Conservation (phyloP, 2,113 vertebrate genomes). For the Microtus pennsylvanicus region DNA sequence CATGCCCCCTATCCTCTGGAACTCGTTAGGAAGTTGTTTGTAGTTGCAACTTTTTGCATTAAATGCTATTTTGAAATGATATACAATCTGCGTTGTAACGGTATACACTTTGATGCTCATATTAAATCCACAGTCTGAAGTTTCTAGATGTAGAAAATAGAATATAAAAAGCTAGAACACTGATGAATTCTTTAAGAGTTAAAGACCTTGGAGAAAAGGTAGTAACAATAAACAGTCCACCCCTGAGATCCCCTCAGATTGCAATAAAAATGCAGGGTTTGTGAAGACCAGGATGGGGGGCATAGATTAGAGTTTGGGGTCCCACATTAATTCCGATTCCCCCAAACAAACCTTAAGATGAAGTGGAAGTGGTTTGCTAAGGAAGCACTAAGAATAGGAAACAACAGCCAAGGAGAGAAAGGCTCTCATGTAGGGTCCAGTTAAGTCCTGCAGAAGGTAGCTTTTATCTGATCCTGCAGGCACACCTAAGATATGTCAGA, state of each 20-base stretch:
- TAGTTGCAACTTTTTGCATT: not conserved
- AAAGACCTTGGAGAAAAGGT: not conserved
- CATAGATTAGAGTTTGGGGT: not conserved
- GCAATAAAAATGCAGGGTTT: not conserved
- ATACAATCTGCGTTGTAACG: not conserved
- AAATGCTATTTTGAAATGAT: not conserved
- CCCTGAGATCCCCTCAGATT: not conserved
- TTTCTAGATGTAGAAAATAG: not conserved
- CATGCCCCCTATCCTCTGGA: not conserved
- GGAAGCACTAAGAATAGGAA: not conserved
- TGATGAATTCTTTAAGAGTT: not conserved
- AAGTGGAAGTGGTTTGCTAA: constrained; percentile 7
- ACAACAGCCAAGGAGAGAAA: not conserved
- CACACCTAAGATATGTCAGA: not conserved
- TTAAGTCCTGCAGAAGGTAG: not conserved
- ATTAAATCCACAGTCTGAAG: not conserved
- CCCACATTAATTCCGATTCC: not conserved
- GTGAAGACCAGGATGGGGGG: not conserved
- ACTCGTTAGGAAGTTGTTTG: not conserved
- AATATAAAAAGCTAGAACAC: not conserved
- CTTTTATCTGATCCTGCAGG: not conserved
- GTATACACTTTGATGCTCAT: not conserved
- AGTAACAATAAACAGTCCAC: not conserved
- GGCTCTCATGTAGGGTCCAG: not conserved
- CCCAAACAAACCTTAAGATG: constrained; percentile 1